These are phyloP conservation scores for Lamellibrachia satsuma DNA, from an alignment of 2,888 invertebrate genomes.

Conservation along the genomic window DNA sequence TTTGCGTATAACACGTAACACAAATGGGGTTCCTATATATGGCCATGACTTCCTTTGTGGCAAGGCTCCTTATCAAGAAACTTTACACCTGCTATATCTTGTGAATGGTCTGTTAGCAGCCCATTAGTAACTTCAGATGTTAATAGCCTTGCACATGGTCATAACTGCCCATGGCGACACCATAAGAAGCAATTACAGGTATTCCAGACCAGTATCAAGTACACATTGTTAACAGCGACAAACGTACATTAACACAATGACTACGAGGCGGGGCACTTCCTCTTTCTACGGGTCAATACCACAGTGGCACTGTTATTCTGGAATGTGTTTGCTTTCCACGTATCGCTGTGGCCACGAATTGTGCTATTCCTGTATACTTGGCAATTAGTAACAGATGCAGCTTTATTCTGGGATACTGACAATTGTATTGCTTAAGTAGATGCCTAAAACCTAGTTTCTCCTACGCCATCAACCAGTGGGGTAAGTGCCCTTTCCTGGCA, in stretches of 20 bases:
- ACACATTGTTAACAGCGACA: not conserved
- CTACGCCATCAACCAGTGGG: too few relatives aligned
- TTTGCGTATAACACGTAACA: not conserved
- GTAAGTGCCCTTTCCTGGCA: too few relatives aligned
- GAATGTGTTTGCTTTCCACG: not conserved
- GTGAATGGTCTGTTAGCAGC: not conserved
- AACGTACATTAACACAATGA: not conserved
- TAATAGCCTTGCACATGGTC: not conserved
- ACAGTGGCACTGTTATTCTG: not conserved
- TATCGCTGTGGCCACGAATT: not conserved
- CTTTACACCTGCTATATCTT: not conserved
- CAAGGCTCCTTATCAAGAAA: not conserved
- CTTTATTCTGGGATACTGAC: too few relatives aligned
- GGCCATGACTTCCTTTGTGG: not conserved
- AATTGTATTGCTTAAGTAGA: too few relatives aligned
- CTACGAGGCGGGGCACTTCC: not conserved
- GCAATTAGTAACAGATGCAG: too few relatives aligned
- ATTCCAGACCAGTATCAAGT: not conserved
- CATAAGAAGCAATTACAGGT: not conserved
- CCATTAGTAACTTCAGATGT: not conserved
- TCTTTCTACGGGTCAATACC: not conserved
- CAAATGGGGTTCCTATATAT: not conserved
- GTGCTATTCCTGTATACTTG: not conserved
- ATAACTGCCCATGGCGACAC: not conserved
- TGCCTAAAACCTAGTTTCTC: too few relatives aligned